Conservation (phyloP, 2,888 invertebrate species). For the Phyto melanocephala region DNA sequence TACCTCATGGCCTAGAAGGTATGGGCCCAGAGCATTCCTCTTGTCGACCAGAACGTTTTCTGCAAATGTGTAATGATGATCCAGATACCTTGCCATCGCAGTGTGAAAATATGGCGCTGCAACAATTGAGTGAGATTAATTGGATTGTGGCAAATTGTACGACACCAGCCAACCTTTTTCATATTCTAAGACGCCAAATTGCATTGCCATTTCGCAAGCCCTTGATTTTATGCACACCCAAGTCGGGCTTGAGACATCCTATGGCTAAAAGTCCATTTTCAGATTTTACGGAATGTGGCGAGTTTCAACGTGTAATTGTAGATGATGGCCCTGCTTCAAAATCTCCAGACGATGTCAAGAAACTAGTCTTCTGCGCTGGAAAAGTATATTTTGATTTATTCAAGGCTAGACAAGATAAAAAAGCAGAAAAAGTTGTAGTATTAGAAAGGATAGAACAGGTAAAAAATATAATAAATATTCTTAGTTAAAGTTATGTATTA, state of each 20-base stretch:
- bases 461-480: background rate
- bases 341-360: slow-evolving; percentile 83
- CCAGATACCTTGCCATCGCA: slow-evolving; percentile 96
- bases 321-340: slow-evolving; percentile 83
- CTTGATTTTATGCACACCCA: slow-evolving; percentile 97
- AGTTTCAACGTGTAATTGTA: slow-evolving; percentile 85
- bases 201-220: slow-evolving; percentile 98
- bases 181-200: slow-evolving; percentile 96
- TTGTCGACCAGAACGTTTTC: slow-evolving; percentile 84
- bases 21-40: slow-evolving; percentile 92
- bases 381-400: slow-evolving; percentile 90
- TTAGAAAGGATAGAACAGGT: slow-evolving; percentile 91
- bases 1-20: slow-evolving; percentile 99
- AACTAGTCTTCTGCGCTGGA: slow-evolving; percentile 91
- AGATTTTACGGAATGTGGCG: slow-evolving; percentile 91
- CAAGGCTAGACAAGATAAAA: slow-evolving; percentile 84
- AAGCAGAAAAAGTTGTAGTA: slow-evolving; percentile 86
- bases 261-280: slow-evolving; percentile 96
- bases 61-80: slow-evolving; percentile 98
- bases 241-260: slow-evolving; percentile 96
- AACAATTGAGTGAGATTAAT: slow-evolving; percentile 98
- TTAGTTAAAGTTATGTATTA: no score
- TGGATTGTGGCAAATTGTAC: slow-evolving; percentile 98
- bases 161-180: slow-evolving; percentile 97
- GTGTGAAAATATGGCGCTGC: slow-evolving; percentile 92